These are phyloP conservation scores for Lepus europaeus DNA, from an alignment of 2,113 vertebrate species.

Conservation along the genomic window DNA sequence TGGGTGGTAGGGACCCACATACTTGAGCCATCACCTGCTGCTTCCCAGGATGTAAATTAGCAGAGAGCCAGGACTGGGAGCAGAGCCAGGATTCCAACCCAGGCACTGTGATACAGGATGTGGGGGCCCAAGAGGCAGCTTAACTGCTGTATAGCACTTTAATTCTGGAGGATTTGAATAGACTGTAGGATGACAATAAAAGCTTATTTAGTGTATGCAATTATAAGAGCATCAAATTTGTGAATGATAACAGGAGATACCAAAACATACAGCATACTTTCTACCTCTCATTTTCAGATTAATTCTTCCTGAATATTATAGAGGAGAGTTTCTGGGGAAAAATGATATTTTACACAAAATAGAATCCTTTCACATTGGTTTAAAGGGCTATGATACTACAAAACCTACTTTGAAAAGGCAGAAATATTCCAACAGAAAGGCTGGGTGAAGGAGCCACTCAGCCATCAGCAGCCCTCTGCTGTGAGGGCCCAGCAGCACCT, in stretches of 20 bases:
- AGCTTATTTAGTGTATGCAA: not conserved
- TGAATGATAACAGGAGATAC: not conserved
- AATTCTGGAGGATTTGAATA: slow-evolving; percentile 29
- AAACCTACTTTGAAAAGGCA: slow-evolving; percentile 33
- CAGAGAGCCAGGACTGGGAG: too few species aligned
- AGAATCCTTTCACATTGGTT: not conserved
- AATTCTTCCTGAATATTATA: slow-evolving; percentile 58
- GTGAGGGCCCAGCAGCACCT: not conserved
- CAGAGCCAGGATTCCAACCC: too few species aligned
- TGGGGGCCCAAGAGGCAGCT: too few species aligned
- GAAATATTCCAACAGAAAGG: not conserved
- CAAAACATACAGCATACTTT: slow-evolving; percentile 7
- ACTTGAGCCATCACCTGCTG: too few species aligned
- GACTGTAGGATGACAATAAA: not conserved
- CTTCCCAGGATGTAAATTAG: too few species aligned
- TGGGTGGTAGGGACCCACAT: too few species aligned
- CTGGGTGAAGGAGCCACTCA: not conserved
- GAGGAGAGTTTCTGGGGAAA: not conserved
- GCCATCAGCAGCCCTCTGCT: not conserved
- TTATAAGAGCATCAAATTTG: not conserved
- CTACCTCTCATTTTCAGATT: not conserved
- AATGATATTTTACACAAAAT: slow-evolving; percentile 38
- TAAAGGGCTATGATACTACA: not conserved
- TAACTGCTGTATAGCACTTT: not conserved
- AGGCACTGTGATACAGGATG: too few species aligned